Percentiles rank a stretch among this genome's conserved stretches.
Evolutionary conservation across 1,140 invertebrate species (phyloP).

Genomic region (Drosophila baimaii): DNA sequence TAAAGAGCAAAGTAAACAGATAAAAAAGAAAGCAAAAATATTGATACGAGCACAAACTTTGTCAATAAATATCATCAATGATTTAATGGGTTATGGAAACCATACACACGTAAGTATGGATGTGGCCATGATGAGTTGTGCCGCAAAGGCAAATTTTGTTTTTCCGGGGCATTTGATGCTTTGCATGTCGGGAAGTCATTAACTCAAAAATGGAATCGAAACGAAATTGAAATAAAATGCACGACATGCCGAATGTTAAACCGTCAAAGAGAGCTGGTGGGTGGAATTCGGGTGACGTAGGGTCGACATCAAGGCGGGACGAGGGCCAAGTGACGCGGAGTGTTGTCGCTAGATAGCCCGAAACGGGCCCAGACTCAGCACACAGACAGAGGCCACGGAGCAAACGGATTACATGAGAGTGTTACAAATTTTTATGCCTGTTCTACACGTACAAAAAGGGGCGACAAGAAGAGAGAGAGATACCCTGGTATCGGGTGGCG

Average conservation of each 20-base stretch:
- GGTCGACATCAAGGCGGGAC: conserved; percentile 4
- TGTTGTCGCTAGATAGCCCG: conserved; percentile 38
- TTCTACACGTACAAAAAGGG: conserved; percentile 35
- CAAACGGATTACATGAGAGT: conserved; percentile 64
- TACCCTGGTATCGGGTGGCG: conserved; percentile 1
- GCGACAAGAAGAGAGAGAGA: background rate
- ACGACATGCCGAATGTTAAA: conserved; percentile 60
- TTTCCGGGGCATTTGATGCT: conserved; percentile 33
- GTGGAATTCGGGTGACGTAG: conserved; percentile 2
- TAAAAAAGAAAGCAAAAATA: conserved; percentile 53
- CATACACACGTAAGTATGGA: conserved; percentile 21
- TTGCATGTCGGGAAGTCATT: conserved; percentile 79
- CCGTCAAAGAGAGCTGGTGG: conserved; percentile 19
- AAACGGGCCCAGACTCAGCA: conserved; percentile 10
- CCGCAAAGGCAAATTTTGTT: conserved; percentile 23
- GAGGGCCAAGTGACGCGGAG: conserved; percentile 14
- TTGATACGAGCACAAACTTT: conserved; percentile 70
- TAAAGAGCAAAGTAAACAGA: conserved; percentile 27
- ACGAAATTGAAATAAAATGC: conserved; percentile 79
- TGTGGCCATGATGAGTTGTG: background rate
- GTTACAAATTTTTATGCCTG: conserved; percentile 64
- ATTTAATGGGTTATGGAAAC: conserved; percentile 46
- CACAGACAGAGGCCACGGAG: conserved; percentile 22
- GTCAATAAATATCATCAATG: conserved; percentile 72
- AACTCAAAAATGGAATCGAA: conserved; percentile 75